phyloP scores from a whole-genome alignment of 2,888 invertebrate genomes.

The Gortyna flavago region DNA sequence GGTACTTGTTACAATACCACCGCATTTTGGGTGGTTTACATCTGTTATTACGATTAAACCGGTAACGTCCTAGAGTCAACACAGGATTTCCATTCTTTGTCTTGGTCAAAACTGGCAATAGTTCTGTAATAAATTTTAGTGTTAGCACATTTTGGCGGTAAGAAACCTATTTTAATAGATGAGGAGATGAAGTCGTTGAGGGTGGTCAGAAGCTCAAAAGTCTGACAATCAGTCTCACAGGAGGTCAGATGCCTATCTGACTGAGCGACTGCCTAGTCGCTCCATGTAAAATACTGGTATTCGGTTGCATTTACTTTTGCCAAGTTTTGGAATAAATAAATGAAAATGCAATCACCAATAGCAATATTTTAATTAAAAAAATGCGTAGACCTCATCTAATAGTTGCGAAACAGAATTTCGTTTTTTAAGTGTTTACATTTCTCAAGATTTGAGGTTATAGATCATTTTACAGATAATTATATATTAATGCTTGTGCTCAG shows the following conservation, averaged over 20 bases:
- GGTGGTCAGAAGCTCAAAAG: not conserved
- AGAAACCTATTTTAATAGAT: not conserved
- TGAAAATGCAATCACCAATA: not conserved
- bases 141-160: not conserved
- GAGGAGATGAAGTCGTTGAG: not conserved
- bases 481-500: conserved; percentile 57
- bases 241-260: not conserved
- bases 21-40: conserved; percentile 10
- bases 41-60: conserved; percentile 10
- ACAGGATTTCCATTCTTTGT: conserved; percentile 32
- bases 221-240: not conserved
- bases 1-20: conserved; percentile 19
- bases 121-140: conserved; percentile 1
- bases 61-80: conserved; percentile 24
- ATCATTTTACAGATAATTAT: not conserved
- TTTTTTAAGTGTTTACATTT: not conserved
- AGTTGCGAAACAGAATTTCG: not conserved
- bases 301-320: not conserved
- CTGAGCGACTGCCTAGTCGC: too few relatives aligned
- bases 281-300: not conserved
- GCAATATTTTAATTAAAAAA: not conserved
- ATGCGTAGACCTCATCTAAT: not conserved
- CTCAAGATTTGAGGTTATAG: too few relatives aligned
- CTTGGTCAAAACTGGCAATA: not conserved
- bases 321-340: not conserved